Evolutionary conservation across 2,113 vertebrate genomes (phyloP).

Genomic region (Pterocles orientalis): DNA sequence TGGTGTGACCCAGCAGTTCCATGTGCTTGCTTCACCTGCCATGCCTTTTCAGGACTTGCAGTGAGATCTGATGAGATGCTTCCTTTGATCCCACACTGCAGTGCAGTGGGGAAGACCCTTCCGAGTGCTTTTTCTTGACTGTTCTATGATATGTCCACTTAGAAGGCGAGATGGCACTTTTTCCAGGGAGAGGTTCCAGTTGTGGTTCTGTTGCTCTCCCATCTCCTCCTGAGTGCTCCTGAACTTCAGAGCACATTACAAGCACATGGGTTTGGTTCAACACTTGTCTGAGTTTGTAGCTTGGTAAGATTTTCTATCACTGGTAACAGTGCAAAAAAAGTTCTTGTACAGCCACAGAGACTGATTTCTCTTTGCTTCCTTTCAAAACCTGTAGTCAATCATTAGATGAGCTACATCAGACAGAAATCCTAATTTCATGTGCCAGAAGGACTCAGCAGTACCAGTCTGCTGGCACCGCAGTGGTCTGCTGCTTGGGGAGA

Average conservation of each 20-base stretch:
- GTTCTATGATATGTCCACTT: background rate
- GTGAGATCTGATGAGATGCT: background rate
- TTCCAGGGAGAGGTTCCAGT: background rate
- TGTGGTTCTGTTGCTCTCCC: background rate
- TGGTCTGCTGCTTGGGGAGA: background rate
- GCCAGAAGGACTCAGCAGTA: background rate
- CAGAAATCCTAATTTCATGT: background rate
- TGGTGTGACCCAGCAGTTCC: background rate
- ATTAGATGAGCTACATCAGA: background rate
- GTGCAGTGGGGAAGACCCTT: background rate
- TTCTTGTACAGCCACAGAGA: background rate
- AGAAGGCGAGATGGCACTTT: background rate
- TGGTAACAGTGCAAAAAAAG: background rate
- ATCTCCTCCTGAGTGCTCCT: background rate
- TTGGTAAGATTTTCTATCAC: background rate
- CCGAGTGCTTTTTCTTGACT: background rate
- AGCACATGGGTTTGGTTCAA: background rate
- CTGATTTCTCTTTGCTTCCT: background rate
- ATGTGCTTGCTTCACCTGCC: background rate
- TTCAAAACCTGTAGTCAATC: background rate
- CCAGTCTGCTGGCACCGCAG: fast-evolving
- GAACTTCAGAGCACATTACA: background rate
- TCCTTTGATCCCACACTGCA: background rate
- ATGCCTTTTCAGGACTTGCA: background rate
- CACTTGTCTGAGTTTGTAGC: background rate